A percentile compares a stretch with the other conserved stretches of the same genome.
Evolutionary conservation across 1,140 invertebrate genomes (phyloP).

Genomic region (Xylocopa sonorina): DNA sequence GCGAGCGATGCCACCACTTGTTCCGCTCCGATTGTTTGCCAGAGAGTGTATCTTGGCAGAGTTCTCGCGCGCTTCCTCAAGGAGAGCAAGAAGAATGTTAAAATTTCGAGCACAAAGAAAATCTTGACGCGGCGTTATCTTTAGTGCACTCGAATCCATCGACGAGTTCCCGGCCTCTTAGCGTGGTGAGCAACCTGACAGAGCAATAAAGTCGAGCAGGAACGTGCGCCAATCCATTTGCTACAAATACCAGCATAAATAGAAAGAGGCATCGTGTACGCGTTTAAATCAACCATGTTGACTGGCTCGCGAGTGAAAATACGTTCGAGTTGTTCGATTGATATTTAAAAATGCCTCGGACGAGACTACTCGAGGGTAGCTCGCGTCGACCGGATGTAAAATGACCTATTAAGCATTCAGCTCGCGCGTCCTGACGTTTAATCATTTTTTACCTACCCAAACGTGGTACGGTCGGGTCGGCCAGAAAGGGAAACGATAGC

Average conservation of each 20-base stretch:
- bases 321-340: background rate
- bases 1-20: no score
- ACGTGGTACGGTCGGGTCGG: conserved; percentile 12
- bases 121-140: background rate
- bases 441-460: conserved; percentile 34
- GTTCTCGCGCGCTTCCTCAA: no score
- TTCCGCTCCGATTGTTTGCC: no score
- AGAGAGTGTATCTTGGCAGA: no score
- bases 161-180: background rate
- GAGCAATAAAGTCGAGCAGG: background rate
- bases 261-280: no score
- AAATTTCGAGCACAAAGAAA: background rate
- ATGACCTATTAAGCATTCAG: conserved; percentile 39
- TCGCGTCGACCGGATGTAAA: conserved; percentile 43
- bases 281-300: background rate
- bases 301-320: background rate
- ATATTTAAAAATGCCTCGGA: conserved; percentile 24
- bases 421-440: conserved; percentile 12
- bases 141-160: background rate
- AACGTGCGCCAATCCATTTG: conserved; percentile 3
- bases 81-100: background rate
- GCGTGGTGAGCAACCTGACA: background rate
- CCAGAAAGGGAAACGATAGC: conserved; percentile 24
- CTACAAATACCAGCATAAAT: background rate
- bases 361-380: conserved; percentile 21